Evolutionary conservation across 2,888 invertebrate genomes (phyloP), one percentile per base, ranked within the genome.

Genomic region (Mesochorus sp.): DNA sequence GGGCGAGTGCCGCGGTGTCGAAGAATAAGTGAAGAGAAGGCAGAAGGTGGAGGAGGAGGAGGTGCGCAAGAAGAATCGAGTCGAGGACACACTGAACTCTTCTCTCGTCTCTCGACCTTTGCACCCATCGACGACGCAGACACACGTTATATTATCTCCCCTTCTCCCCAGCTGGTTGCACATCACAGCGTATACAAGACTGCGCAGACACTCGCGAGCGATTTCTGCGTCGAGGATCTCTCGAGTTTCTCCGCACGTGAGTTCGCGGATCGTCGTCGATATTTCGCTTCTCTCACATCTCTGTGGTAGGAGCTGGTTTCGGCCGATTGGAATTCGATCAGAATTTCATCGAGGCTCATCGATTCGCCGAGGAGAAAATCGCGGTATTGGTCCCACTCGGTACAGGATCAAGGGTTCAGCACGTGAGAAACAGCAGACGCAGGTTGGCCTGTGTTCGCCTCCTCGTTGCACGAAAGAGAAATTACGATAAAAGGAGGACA

Each of bases 41-140:
- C 39, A 53, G 53, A 62, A 62, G 62, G 34, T 64, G 42, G 14
- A 62, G 59, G 57, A 51, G 61, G 34, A 62, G 47, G 26, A 59
- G 51, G 44, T 72, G n/a, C n/a, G 71, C 1, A 26, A 21, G 17
- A 53, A 68, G 78, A 64, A 72, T 79, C 71, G 71, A 75, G 72
- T 67, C 72, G 79, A 79, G 76, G 79, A 79, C 79, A 78, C 74
- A 74, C 57, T 73, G 77, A 73, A 78, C 77, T 78, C n/a, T n/a
- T n/a, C n/a, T n/a, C 73, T 73, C 68, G 73, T 71, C 49, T 70
- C 59, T 47, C 70, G 70, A 78, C 78, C 78, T 78, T 78, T 78
- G 78, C 70, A 76, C 76, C 64, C 51, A 44, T 53, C 42, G 17
- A 4, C 61, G 39, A 49, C n/a, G n/a, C 37, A 34, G 37, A 37